These are phyloP conservation scores for Thermophis baileyi DNA, from an alignment of 2,113 vertebrate species.

Conservation along the genomic window DNA sequence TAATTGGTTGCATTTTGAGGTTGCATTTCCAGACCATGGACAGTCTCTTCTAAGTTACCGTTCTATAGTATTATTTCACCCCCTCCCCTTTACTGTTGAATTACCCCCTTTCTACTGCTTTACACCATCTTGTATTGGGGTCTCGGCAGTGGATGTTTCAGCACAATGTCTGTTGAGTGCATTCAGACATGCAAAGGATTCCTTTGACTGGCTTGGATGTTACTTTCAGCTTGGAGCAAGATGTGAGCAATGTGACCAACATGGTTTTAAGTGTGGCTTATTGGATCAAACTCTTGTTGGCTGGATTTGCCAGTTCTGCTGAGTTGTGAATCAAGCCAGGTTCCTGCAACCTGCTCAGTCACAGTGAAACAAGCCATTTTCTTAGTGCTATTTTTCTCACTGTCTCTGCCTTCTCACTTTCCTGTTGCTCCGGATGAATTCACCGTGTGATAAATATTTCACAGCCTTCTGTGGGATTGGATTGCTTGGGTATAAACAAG, in stretches of 20 bases:
- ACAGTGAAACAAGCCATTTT: neutral
- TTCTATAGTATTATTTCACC: neutral
- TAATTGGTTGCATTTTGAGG: neutral
- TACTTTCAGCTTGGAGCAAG: neutral
- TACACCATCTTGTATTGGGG: neutral
- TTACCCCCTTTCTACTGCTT: neutral
- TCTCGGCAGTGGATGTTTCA: neutral
- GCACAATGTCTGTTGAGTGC: neutral
- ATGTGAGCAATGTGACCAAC: neutral
- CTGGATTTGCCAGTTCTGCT: neutral
- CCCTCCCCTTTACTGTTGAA: neutral
- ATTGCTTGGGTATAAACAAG: slow-evolving; percentile 1
- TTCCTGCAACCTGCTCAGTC: neutral
- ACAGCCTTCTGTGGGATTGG: slow-evolving; percentile 4
- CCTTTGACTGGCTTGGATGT: neutral
- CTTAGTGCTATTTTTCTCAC: slow-evolving; percentile 20
- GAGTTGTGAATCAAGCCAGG: neutral
- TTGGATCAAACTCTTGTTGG: neutral
- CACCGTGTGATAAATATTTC: slow-evolving; percentile 59
- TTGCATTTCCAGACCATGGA: neutral
- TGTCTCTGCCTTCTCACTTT: slow-evolving; percentile 26
- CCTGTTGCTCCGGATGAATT: slow-evolving; percentile 42
- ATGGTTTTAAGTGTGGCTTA: neutral
- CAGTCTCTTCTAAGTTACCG: neutral
- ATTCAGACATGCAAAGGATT: neutral